phyloP scores from a whole-genome alignment of 2,113 vertebrate species.

The Sporophila hypoxantha region DNA sequence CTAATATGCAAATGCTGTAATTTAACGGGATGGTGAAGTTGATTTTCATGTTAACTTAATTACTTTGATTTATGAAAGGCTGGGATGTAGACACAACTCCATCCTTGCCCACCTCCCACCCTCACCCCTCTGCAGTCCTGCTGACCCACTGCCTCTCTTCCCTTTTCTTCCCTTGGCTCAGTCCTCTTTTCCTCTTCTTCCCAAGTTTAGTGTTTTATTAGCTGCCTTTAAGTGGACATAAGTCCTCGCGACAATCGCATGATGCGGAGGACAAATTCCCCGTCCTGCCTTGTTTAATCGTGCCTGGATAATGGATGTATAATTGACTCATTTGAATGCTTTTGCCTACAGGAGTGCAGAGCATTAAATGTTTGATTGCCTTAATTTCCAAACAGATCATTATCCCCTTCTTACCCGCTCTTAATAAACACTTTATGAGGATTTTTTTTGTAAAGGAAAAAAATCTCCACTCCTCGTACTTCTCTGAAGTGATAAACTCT shows the following conservation, averaged over 20 bases:
- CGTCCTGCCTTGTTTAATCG: conserved; percentile 87
- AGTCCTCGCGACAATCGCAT: conserved; percentile 84
- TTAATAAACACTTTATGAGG: conserved; percentile 99
- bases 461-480: conserved; percentile 72
- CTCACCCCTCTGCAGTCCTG: background rate
- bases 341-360: conserved; percentile 93
- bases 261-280: conserved; percentile 82
- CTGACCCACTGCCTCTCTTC: background rate
- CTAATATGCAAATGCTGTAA: conserved; percentile 78
- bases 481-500: conserved; percentile 87
- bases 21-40: conserved; percentile 81
- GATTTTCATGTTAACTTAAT: conserved; percentile 80
- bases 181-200: conserved; percentile 35
- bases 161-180: background rate
- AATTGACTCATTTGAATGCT: conserved; percentile 99
- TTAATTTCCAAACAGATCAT: conserved; percentile 99
- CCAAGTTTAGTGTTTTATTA: conserved; percentile 78
- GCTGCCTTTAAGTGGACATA: conserved; percentile 85
- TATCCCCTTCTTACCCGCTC: conserved; percentile 95
- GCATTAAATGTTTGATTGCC: conserved; percentile 99
- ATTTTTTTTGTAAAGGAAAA: conserved; percentile 73
- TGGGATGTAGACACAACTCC: conserved; percentile 65
- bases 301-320: conserved; percentile 97
- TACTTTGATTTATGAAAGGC: conserved; percentile 87
- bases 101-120: conserved; percentile 65